These are phyloP conservation scores for Drosophila meridiana DNA, from an alignment of 2,888 invertebrate species.

Conservation along the genomic window DNA sequence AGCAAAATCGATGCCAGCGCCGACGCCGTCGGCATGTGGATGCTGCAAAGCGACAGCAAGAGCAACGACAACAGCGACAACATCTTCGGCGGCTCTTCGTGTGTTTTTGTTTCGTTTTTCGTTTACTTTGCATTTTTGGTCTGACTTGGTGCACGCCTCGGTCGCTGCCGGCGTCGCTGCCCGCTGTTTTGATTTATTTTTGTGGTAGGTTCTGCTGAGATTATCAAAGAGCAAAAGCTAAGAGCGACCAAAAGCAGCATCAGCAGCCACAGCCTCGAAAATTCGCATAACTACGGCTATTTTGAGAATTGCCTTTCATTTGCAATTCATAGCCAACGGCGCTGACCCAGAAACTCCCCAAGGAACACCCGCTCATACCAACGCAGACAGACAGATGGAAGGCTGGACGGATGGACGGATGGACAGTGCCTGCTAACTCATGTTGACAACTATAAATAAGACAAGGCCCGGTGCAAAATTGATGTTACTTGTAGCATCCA, in stretches of 20 bases:
- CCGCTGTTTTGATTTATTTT: conserved; percentile 75
- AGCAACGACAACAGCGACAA: conserved; percentile 22
- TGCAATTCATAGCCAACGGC: conserved; percentile 64
- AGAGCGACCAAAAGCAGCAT: conserved; percentile 43
- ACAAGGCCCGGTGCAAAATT: conserved; percentile 28
- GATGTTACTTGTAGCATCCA: conserved; percentile 47
- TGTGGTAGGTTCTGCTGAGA: conserved; percentile 75
- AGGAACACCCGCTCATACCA: conserved; percentile 40
- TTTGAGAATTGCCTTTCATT: conserved; percentile 65
- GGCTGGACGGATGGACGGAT: neutral
- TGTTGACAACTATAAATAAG: conserved; percentile 67
- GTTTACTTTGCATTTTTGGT: conserved; percentile 1
- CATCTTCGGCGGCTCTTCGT: conserved; percentile 58
- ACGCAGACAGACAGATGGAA: conserved; percentile 4
- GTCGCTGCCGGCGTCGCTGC: conserved; percentile 34
- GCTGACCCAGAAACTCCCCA: conserved; percentile 66
- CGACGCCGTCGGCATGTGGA: conserved; percentile 54
- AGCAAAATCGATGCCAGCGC: conserved; percentile 59
- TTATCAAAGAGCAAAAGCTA: conserved; percentile 64
- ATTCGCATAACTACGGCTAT: conserved; percentile 61
- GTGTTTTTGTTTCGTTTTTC: conserved; percentile 27
- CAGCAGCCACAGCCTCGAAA: conserved; percentile 50
- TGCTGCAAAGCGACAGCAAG: conserved; percentile 48
- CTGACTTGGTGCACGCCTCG: conserved; percentile 24
- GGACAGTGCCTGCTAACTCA: conserved; percentile 50